phyloP scores from a whole-genome alignment of 2,113 vertebrate species.

The Dolichotis patagonum region DNA sequence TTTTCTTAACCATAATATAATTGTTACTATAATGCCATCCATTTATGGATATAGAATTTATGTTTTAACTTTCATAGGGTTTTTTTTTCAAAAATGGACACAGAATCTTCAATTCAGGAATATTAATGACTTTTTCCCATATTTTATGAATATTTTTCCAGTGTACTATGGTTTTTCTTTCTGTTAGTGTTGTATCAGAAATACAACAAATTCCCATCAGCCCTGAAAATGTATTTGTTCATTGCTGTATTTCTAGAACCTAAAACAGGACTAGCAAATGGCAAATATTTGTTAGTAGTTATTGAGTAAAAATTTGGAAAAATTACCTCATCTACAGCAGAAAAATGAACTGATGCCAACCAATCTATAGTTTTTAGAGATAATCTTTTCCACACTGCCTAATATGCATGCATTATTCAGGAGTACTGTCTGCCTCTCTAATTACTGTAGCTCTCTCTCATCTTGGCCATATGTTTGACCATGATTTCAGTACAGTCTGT shows the following conservation, averaged over 20 bases:
- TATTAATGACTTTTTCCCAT: background rate
- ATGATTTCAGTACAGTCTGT: background rate
- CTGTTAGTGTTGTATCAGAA: slow-evolving; percentile 13
- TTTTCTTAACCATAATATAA: background rate
- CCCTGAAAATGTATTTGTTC: background rate
- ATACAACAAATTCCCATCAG: background rate
- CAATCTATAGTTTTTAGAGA: background rate
- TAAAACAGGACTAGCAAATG: background rate
- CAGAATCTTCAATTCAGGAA: background rate
- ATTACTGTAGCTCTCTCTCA: background rate
- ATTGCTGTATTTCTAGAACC: background rate
- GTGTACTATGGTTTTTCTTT: background rate
- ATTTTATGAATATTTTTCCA: background rate
- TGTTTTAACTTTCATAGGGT: background rate
- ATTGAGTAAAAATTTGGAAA: background rate
- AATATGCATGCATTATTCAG: background rate
- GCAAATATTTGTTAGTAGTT: background rate
- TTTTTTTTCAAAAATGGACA: background rate
- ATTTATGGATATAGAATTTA: background rate
- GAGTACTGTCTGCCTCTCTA: background rate
- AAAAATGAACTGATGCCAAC: background rate
- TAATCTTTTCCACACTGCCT: background rate
- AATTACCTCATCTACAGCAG: background rate
- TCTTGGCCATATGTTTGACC: background rate
- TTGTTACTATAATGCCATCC: background rate